phyloP scores from a whole-genome alignment of 2,113 vertebrate genomes.

The Tamias sibiricus region DNA sequence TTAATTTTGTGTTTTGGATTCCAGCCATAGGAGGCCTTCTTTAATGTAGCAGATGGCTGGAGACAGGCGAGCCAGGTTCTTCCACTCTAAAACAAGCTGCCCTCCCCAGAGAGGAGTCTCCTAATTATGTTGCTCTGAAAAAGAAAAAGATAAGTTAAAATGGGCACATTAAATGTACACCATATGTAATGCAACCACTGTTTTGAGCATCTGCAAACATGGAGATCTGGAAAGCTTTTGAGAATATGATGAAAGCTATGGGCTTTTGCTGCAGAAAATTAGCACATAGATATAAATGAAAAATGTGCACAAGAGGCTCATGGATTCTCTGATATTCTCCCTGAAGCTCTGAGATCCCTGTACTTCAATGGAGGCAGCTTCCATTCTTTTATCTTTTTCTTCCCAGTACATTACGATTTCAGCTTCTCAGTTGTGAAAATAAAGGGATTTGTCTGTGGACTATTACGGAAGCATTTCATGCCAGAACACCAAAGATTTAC shows the following conservation, averaged over 20 bases:
- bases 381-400: background rate
- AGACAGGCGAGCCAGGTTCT: slow-evolving; percentile 65
- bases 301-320: background rate
- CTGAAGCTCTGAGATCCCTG: background rate
- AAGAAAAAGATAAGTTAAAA: slow-evolving; percentile 54
- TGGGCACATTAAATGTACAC: slow-evolving; percentile 28
- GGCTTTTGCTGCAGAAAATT: slow-evolving; percentile 25
- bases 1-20: slow-evolving; percentile 82
- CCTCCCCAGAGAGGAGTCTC: slow-evolving; percentile 68
- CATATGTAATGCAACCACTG: background rate
- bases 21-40: slow-evolving; percentile 75
- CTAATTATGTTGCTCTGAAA: slow-evolving; percentile 57
- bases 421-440: slow-evolving; percentile 46
- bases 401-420: background rate
- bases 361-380: background rate
- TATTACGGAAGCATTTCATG: slow-evolving; percentile 10
- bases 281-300: background rate
- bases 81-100: slow-evolving; percentile 53
- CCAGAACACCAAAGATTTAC: background rate
- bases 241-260: slow-evolving; percentile 32
- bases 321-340: background rate
- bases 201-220: slow-evolving; percentile 51
- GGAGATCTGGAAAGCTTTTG: slow-evolving; percentile 16
- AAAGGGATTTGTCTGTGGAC: background rate
- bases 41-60: slow-evolving; percentile 82